Percentiles rank a stretch among this genome's conserved stretches.
Conservation (phyloP, 2,888 invertebrate genomes). For the Nephrotoma guestfalica region DNA sequence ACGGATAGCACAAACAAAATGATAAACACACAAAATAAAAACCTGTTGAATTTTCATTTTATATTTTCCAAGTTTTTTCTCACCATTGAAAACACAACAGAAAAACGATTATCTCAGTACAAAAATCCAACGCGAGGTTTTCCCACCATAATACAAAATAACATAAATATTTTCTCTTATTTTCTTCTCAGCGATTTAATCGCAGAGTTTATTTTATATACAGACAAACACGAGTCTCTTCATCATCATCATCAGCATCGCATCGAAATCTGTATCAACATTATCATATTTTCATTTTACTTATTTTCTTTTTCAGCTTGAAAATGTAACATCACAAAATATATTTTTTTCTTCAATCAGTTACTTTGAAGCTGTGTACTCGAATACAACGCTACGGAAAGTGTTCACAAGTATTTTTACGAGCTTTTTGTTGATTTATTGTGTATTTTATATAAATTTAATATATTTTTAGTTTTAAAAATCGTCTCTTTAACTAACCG, state of each 20-base stretch:
- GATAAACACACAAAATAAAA: neutral
- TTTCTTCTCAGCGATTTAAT: neutral
- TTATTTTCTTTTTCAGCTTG: neutral
- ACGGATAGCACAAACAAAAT: neutral
- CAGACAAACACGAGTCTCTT: neutral
- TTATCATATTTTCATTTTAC: neutral
- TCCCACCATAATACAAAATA: neutral
- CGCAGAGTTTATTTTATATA: neutral
- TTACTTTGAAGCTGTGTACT: slow-evolving; percentile 1
- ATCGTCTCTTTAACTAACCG: neutral
- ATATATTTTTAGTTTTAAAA: neutral
- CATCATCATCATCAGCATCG: neutral
- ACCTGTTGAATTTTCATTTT: neutral
- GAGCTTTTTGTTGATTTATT: neutral
- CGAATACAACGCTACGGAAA: neutral
- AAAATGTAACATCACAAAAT: neutral
- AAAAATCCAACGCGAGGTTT: neutral
- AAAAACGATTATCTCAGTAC: neutral
- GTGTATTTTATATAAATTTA: neutral
- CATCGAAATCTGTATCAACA: neutral
- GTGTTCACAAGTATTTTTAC: neutral
- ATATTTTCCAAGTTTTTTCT: neutral
- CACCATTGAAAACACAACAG: neutral
- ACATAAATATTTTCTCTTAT: neutral
- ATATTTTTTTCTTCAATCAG: neutral